Conservation (phyloP, 2,888 invertebrate genomes). For the Piscicola geometra region DNA sequence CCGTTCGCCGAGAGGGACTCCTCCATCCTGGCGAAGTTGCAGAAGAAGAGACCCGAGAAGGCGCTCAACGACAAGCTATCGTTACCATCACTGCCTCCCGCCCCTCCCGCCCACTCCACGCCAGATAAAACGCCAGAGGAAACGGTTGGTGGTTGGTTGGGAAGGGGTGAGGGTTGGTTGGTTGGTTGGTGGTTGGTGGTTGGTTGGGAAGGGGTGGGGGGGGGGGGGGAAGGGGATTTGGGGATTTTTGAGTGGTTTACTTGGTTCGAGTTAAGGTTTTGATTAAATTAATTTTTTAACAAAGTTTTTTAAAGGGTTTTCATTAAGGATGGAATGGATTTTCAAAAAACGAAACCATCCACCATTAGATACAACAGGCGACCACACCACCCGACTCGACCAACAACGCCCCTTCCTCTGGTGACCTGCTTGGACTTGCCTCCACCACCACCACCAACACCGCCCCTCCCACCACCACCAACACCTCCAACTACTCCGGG, state of each 20-base stretch:
- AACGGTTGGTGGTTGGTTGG: no score
- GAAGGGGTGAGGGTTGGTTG: no score
- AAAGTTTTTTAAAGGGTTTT: no score
- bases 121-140: background rate
- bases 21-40: slow-evolving; percentile 90
- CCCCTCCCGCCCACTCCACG: slow-evolving; percentile 1
- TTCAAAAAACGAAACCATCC: background rate
- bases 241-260: no score
- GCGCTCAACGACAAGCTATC: background rate
- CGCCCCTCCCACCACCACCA: slow-evolving; percentile 69
- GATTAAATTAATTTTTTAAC: no score
- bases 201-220: no score
- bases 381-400: slow-evolving; percentile 17
- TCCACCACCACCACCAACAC: slow-evolving; percentile 85
- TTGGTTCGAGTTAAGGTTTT: no score
- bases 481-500: slow-evolving; percentile 61
- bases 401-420: slow-evolving; percentile 57
- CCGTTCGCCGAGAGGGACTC: slow-evolving; percentile 98
- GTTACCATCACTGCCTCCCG: background rate
- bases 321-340: background rate
- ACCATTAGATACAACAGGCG: background rate
- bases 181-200: no score
- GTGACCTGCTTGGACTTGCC: slow-evolving; percentile 79
- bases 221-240: no score
- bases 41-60: slow-evolving; percentile 73